Percentiles rank a stretch among this genome's conserved stretches.
These are phyloP conservation scores for Zophobas atratus DNA, from an alignment of 1,140 invertebrate species.

Conservation along the genomic window DNA sequence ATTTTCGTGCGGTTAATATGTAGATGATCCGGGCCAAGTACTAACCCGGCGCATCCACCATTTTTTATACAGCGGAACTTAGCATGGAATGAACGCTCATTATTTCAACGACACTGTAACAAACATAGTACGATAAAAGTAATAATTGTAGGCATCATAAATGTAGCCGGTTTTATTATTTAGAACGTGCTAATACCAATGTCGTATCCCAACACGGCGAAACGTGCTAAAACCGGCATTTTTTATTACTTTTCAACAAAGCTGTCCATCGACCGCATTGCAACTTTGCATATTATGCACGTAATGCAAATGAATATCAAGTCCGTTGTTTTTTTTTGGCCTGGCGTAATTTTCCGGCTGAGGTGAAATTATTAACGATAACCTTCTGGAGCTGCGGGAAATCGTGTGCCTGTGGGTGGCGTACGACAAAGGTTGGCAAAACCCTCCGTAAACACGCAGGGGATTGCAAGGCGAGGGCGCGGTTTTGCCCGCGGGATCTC, in stretches of 20 bases:
- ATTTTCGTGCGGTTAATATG: slow-evolving; percentile 22
- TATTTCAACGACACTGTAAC: neutral
- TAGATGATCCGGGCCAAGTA: slow-evolving; percentile 19
- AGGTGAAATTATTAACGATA: slow-evolving; percentile 7
- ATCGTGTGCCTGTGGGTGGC: neutral
- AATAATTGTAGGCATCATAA: too few relatives aligned
- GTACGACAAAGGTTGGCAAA: slow-evolving; percentile 9
- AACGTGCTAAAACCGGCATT: too few relatives aligned
- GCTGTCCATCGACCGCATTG: too few relatives aligned
- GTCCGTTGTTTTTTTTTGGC: neutral
- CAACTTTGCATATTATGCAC: too few relatives aligned
- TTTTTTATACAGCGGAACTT: neutral
- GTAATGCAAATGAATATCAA: too few relatives aligned
- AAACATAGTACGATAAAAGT: too few relatives aligned
- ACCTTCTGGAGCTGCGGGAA: neutral
- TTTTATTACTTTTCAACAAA: too few relatives aligned
- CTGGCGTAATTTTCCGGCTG: slow-evolving; percentile 21
- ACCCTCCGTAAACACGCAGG: slow-evolving; percentile 9
- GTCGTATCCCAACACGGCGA: too few relatives aligned
- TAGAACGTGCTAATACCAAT: too few relatives aligned
- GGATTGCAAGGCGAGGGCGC: neutral
- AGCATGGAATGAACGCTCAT: neutral
- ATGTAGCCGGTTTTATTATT: too few relatives aligned
- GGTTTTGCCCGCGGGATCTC: slow-evolving; percentile 3
- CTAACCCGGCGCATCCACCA: slow-evolving; percentile 12